These are phyloP conservation scores for Peromyscus nudipes DNA, from an alignment of 2,797 vertebrate species.

Conservation along the genomic window DNA sequence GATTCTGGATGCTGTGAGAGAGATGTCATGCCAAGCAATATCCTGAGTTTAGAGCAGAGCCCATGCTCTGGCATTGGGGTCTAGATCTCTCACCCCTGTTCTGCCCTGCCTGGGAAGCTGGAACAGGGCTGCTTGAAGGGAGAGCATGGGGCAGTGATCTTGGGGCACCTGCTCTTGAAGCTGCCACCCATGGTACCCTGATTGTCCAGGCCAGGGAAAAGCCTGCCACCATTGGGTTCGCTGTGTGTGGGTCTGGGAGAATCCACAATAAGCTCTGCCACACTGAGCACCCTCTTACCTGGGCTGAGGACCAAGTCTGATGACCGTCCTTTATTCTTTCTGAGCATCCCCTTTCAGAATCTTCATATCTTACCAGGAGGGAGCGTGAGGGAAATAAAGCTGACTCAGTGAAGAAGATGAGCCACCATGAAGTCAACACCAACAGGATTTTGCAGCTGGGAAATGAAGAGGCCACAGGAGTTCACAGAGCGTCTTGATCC, in stretches of 20 bases:
- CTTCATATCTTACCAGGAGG: neutral
- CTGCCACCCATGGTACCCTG: fast-evolving
- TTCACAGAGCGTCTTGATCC: neutral
- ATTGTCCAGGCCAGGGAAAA: neutral
- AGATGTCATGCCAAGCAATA: neutral
- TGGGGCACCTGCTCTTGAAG: neutral
- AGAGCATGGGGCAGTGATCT: neutral
- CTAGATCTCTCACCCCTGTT: neutral
- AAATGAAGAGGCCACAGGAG: neutral
- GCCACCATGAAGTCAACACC: neutral
- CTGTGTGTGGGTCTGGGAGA: neutral
- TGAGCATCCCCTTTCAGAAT: neutral
- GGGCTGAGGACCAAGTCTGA: neutral
- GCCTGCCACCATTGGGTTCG: neutral
- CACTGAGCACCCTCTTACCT: neutral
- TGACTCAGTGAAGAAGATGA: neutral
- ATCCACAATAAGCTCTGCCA: fast-evolving
- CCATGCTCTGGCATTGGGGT: neutral
- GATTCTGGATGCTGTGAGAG: neutral
- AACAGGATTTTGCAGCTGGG: neutral
- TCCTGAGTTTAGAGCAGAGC: neutral
- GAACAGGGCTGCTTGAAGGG: neutral
- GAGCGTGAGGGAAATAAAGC: neutral
- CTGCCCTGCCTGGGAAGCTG: neutral
- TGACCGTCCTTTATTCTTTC: neutral